Percentiles rank a stretch among this genome's conserved stretches.
These are phyloP conservation scores for Clostera curtula DNA, from an alignment of 2,888 invertebrate genomes.

Conservation along the genomic window DNA sequence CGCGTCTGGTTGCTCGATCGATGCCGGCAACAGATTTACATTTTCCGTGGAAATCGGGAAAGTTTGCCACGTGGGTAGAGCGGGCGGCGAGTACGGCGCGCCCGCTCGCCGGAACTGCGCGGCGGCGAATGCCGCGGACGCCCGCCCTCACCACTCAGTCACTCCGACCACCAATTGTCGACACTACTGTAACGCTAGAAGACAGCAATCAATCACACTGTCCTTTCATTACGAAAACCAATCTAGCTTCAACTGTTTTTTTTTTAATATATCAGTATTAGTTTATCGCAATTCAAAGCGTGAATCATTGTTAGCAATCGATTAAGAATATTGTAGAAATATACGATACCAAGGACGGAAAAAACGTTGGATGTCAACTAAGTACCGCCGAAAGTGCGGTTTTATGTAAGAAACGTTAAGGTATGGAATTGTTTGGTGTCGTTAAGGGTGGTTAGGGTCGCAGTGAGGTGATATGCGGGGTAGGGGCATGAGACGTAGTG, in stretches of 20 bases:
- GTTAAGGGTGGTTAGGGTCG: conserved; percentile 69
- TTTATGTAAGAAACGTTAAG: conserved; percentile 57
- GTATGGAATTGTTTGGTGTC: conserved; percentile 58
- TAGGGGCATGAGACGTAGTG: conserved; percentile 59
- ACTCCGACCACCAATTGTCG: conserved; percentile 24
- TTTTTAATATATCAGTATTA: too few relatives aligned
- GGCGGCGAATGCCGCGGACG: conserved; percentile 72
- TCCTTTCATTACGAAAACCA: too few relatives aligned
- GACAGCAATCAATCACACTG: too few relatives aligned
- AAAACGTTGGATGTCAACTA: conserved; percentile 26
- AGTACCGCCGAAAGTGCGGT: conserved; percentile 38
- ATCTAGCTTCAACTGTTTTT: too few relatives aligned
- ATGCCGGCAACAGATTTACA: conserved; percentile 72
- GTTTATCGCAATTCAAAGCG: conserved; percentile 6
- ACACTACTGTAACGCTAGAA: conserved; percentile 12
- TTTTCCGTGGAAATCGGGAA: conserved; percentile 72
- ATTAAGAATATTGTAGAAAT: conserved; percentile 30
- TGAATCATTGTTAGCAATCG: conserved; percentile 14
- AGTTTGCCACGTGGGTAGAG: conserved; percentile 66
- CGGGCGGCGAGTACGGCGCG: conserved; percentile 63
- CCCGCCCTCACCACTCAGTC: conserved; percentile 52
- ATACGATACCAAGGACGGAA: conserved; percentile 24
- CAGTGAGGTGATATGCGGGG: conserved; percentile 47
- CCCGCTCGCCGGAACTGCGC: conserved; percentile 70
- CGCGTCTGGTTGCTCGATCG: conserved; percentile 62